These are phyloP conservation scores for Chrysolina oricalcia DNA, from an alignment of 2,888 invertebrate species.

Conservation along the genomic window DNA sequence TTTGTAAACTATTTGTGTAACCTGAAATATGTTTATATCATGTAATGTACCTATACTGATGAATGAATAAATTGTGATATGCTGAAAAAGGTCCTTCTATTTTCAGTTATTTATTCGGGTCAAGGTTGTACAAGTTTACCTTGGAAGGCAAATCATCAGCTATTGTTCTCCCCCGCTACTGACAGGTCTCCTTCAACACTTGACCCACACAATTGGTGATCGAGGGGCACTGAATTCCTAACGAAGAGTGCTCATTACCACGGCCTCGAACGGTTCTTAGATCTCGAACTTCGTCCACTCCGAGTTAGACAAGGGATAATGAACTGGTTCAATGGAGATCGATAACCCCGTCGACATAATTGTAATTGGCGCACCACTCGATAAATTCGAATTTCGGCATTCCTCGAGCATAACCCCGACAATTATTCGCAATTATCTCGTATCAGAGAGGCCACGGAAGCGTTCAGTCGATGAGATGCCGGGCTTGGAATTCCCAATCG, in stretches of 20 bases:
- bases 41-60: too few relatives aligned
- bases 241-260: background rate
- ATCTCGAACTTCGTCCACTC: background rate
- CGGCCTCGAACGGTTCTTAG: background rate
- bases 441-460: slow-evolving; percentile 1
- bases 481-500: slow-evolving; percentile 9
- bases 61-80: too few relatives aligned
- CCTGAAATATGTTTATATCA: too few relatives aligned
- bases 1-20: too few relatives aligned
- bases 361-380: background rate
- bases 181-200: too few relatives aligned
- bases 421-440: slow-evolving; percentile 32
- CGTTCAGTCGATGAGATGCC: slow-evolving; percentile 1
- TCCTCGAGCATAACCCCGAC: slow-evolving; percentile 24
- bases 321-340: background rate
- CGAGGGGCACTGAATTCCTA: background rate
- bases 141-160: too few relatives aligned
- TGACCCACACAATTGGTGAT: too few relatives aligned
- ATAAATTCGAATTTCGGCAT: slow-evolving; percentile 5
- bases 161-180: too few relatives aligned
- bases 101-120: too few relatives aligned
- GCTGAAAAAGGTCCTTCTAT: too few relatives aligned
- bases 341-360: slow-evolving; percentile 2
- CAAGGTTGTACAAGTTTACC: too few relatives aligned
- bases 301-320: background rate